Base-by-base conservation (phyloP, 1,140 invertebrate species). In the Sarcophaga bullata region DNA sequence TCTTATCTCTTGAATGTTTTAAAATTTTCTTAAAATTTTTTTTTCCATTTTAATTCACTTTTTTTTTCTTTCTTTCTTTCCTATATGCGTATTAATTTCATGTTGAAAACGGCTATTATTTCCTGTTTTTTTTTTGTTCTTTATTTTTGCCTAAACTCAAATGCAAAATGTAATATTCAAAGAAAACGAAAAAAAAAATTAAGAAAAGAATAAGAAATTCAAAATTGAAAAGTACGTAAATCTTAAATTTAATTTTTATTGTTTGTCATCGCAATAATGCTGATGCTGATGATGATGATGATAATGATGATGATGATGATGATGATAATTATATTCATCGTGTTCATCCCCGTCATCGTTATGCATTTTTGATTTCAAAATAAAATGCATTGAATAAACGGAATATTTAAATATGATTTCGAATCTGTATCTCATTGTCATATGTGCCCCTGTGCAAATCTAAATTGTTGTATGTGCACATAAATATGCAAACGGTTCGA, bases 11-110 rank as follows among this genome's bases (percentile, higher is more conserved):
- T 72, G 15, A 50, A 78, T 48, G 46, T 76, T 48, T 47, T 49
- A 47, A 76, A n/a, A 37, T 37, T 37, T 37, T 37, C 25, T 37
- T 37, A 2, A 37, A 37, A 37, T 2, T 37, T 37, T 37, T 37
- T 37, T 37, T 37, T 37, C 25, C 25, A 37, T 37, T 37, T 37
- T 37, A 37, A 2, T 37, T 37, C 25, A 37, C 25, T 37, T 37
- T 37, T 37, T 37, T 37, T 37, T 37, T 37, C 25, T 37, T n/a
- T n/a, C n/a, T n/a, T n/a, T n/a, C 25, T 37, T 37, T 37, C 25
- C 25, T 37, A 37, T 37, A 37, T 78, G 75, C 75, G 75, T 78
- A 50, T 78, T 78, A 78, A 78, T 78, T 78, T 78, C 75, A 78
- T 78, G 49, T 17, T 52, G 17, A 19, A 9, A 25, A 25, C 75